Conservation (phyloP, 2,797 vertebrate genomes). For the Liasis olivaceus region DNA sequence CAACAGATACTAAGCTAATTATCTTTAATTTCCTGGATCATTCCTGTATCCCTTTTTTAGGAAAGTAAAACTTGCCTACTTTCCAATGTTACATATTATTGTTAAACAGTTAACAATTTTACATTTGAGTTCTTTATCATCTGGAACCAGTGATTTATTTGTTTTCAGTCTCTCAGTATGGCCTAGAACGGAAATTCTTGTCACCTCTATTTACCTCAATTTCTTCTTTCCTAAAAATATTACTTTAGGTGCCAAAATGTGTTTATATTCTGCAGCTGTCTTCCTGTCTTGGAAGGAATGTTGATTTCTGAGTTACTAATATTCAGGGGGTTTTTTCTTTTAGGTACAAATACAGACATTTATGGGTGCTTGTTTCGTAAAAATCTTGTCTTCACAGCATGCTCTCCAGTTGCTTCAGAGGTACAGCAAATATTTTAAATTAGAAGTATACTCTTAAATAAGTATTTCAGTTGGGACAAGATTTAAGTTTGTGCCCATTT, state of each 20-base stretch:
- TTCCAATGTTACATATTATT: too few relatives aligned
- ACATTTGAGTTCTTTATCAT: too few relatives aligned
- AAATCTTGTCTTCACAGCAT: constrained; percentile 77
- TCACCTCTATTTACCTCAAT: background rate
- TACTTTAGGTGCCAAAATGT: background rate
- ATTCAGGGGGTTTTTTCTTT: constrained; percentile 40
- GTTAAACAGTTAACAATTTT: too few relatives aligned
- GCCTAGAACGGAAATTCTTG: background rate
- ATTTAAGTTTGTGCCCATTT: background rate
- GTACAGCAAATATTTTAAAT: constrained; percentile 62
- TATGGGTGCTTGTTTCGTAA: constrained; percentile 79
- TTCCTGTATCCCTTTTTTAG: too few relatives aligned
- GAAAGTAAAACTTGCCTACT: too few relatives aligned
- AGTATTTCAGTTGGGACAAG: background rate
- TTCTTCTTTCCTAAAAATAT: background rate
- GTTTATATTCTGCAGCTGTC: background rate
- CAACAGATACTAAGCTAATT: too few relatives aligned
- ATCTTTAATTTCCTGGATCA: too few relatives aligned
- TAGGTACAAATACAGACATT: constrained; percentile 79
- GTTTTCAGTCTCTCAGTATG: background rate
- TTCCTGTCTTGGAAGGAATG: background rate
- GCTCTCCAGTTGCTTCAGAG: constrained; percentile 79
- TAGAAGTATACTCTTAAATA: background rate
- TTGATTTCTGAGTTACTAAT: background rate
- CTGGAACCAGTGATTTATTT: too few relatives aligned